Percentiles rank a stretch among this genome's conserved stretches.
These are phyloP conservation scores for Rynchops niger DNA, from an alignment of 2,113 vertebrate species.

Conservation along the genomic window DNA sequence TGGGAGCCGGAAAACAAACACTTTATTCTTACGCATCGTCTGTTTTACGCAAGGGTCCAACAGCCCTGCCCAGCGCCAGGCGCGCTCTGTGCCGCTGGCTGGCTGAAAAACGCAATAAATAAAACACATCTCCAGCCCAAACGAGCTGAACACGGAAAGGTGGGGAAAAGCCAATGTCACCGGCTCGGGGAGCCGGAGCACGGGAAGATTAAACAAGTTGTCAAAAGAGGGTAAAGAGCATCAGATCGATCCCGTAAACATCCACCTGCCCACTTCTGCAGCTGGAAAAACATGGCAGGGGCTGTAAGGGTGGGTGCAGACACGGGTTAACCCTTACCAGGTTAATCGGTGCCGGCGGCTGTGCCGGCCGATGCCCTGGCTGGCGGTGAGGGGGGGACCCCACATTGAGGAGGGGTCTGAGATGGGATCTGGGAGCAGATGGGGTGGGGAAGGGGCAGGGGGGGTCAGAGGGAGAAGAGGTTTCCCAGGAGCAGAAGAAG, in stretches of 20 bases:
- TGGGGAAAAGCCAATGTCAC: neutral
- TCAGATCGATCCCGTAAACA: neutral
- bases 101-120: neutral
- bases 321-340: neutral
- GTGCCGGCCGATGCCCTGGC: fast-evolving
- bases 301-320: neutral
- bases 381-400: neutral
- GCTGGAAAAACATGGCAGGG: neutral
- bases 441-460: neutral
- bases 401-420: neutral
- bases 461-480: neutral
- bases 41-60: neutral
- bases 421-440: neutral
- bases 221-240: neutral
- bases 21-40: neutral
- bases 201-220: neutral
- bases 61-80: neutral
- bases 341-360: fast-evolving
- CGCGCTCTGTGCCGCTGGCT: neutral
- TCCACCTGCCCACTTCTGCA: neutral
- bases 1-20: neutral
- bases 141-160: neutral
- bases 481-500: neutral
- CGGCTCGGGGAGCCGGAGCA: neutral
- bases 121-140: neutral